These are phyloP conservation scores for Bryconaethiops microstoma DNA, from an alignment of 2,797 vertebrate species.

Conservation along the genomic window DNA sequence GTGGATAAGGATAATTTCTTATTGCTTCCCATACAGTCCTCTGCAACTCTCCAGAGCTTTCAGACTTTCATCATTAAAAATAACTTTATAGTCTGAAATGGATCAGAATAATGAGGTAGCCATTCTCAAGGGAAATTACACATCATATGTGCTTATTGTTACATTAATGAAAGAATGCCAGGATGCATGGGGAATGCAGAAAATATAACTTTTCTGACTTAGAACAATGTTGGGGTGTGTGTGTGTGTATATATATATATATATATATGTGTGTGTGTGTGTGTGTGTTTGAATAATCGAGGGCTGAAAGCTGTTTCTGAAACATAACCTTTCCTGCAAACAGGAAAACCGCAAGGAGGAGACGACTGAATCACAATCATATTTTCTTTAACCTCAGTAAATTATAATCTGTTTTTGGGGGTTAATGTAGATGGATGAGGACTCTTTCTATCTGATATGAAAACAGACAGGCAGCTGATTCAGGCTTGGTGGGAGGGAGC, in stretches of 20 bases:
- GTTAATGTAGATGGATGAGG: conserved; percentile 38
- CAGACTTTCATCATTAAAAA: conserved; percentile 37
- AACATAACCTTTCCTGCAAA: not conserved
- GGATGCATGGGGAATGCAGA: conserved; percentile 20
- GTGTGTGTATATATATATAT: not conserved
- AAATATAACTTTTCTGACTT: not conserved
- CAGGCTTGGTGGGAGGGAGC: conserved; percentile 41
- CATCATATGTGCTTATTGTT: conserved; percentile 34
- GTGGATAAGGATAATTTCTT: conserved; percentile 20
- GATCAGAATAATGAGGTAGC: conserved; percentile 27
- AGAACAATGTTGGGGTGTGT: not conserved
- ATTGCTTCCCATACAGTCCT: conserved; percentile 12
- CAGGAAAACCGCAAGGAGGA: not conserved
- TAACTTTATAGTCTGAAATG: conserved; percentile 20
- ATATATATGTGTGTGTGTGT: not conserved
- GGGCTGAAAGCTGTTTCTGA: not conserved
- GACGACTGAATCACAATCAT: not conserved
- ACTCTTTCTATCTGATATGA: conserved; percentile 41
- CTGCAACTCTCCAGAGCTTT: conserved; percentile 12
- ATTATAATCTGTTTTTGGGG: conserved; percentile 65
- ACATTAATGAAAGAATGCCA: conserved; percentile 34
- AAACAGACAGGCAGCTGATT: conserved; percentile 41
- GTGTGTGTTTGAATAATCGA: not conserved
- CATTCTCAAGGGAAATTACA: conserved; percentile 41
- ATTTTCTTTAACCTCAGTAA: conserved; percentile 61